Evolutionary conservation across 2,888 invertebrate species (phyloP).

Genomic region (Zaprionus obscuricornis): DNA sequence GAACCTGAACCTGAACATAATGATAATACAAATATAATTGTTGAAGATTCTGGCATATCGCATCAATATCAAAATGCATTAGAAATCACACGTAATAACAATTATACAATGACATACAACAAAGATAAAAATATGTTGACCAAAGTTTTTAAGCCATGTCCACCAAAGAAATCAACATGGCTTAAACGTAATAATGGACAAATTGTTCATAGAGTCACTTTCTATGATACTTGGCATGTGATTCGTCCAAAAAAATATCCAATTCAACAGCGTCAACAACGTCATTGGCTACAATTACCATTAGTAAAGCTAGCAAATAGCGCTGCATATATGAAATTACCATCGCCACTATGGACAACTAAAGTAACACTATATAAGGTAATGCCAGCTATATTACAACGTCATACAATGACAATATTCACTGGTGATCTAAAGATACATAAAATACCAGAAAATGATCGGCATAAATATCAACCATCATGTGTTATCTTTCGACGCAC

Average conservation of each 20-base stretch:
- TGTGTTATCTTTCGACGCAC: constrained; percentile 80
- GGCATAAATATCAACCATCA: constrained; percentile 79
- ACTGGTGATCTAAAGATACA: constrained; percentile 77
- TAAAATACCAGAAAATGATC: constrained; percentile 75
- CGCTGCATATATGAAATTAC: constrained; percentile 65
- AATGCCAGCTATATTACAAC: constrained; percentile 43
- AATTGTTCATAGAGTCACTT: no score
- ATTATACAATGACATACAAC: no score
- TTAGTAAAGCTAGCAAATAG: constrained; percentile 79
- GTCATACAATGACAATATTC: constrained; percentile 62
- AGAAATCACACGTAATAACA: no score
- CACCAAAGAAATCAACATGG: no score
- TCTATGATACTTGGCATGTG: constrained; percentile 81
- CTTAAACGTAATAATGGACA: no score
- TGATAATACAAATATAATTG: no score
- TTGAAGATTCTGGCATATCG: no score
- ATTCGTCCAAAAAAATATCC: constrained; percentile 66
- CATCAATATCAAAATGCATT: no score
- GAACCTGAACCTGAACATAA: no score
- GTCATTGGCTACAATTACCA: constrained; percentile 70
- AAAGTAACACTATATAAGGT: constrained; percentile 78
- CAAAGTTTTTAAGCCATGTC: no score
- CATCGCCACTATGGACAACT: constrained; percentile 74
- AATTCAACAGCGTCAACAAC: constrained; percentile 34
- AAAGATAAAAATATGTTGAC: no score